Evolutionary conservation across 1,140 invertebrate species (phyloP).

Genomic region (Sinella curviseta): DNA sequence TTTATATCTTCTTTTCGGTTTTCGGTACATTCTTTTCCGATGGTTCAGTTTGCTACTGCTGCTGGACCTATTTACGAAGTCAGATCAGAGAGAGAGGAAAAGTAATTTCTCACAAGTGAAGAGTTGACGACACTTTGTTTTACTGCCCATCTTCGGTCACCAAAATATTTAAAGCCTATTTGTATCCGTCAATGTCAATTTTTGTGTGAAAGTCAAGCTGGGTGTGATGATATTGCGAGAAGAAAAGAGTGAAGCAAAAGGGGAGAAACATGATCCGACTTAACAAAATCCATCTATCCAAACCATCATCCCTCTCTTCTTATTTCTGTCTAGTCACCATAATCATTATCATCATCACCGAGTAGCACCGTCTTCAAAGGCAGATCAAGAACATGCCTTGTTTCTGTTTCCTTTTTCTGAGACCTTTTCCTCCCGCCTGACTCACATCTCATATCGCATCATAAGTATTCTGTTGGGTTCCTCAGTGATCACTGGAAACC

Average conservation of each 20-base stretch:
- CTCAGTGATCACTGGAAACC: neutral
- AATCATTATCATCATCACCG: neutral
- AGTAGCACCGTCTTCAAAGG: neutral
- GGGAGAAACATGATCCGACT: constrained; percentile 25
- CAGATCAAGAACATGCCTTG: too few relatives aligned
- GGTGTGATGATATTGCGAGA: constrained; percentile 25
- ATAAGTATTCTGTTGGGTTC: neutral
- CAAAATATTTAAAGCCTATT: constrained; percentile 32
- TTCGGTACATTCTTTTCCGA: too few relatives aligned
- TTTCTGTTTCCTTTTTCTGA: too few relatives aligned
- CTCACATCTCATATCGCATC: neutral
- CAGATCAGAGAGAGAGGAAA: neutral
- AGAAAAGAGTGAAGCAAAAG: neutral
- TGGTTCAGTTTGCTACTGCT: too few relatives aligned
- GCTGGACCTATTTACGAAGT: too few relatives aligned
- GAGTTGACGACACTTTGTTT: constrained; percentile 25
- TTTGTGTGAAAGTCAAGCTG: constrained; percentile 15
- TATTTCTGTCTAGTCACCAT: neutral
- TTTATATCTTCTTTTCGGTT: too few relatives aligned
- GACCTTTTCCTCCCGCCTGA: neutral
- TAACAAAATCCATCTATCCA: neutral
- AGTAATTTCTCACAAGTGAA: constrained; percentile 3
- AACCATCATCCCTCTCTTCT: neutral
- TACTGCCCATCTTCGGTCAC: constrained; percentile 14
- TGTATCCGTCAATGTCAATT: constrained; percentile 32